These are phyloP conservation scores for Chamaea fasciata DNA, from an alignment of 2,113 vertebrate species.

Conservation along the genomic window DNA sequence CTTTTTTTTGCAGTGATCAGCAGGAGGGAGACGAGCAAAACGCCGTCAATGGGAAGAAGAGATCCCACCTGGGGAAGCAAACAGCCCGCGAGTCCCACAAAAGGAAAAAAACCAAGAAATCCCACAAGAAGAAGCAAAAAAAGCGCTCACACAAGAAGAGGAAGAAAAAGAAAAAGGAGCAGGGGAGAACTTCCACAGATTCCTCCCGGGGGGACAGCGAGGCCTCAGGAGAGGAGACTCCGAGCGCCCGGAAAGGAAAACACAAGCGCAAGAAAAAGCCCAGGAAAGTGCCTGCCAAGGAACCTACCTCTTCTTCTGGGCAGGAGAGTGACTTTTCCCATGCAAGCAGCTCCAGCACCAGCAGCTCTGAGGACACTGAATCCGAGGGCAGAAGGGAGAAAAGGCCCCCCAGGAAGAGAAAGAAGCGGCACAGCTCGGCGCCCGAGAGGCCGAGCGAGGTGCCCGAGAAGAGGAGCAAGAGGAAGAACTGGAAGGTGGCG, in stretches of 20 bases:
- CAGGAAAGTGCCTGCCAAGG: conserved; percentile 69
- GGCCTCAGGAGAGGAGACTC: conserved; percentile 65
- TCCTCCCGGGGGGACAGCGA: conserved; percentile 69
- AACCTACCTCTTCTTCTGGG: conserved; percentile 63
- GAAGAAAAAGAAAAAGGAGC: conserved; percentile 78
- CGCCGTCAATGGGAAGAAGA: conserved; percentile 74
- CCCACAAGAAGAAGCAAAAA: conserved; percentile 87
- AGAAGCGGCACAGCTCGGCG: conserved; percentile 19
- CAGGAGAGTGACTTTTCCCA: conserved; percentile 68
- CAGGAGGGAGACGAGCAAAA: conserved; percentile 57
- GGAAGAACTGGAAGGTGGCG: conserved; percentile 87
- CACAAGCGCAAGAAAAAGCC: conserved; percentile 73
- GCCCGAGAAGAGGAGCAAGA: conserved; percentile 66
- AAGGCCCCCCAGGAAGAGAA: conserved; percentile 52
- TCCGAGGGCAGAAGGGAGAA: conserved; percentile 68
- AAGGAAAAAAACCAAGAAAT: conserved; percentile 85
- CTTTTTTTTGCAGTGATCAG: conserved; percentile 67
- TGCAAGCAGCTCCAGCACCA: conserved; percentile 66
- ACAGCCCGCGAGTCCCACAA: conserved; percentile 67
- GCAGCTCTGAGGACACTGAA: conserved; percentile 71
- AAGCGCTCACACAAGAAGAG: conserved; percentile 83
- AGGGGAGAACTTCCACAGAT: conserved; percentile 50
- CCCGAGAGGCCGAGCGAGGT: conserved; percentile 56
- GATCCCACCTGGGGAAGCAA: conserved; percentile 63
- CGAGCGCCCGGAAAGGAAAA: conserved; percentile 53